These are phyloP conservation scores for Pseudochirops corinnae DNA, from an alignment of 2,797 vertebrate species.

Conservation along the genomic window DNA sequence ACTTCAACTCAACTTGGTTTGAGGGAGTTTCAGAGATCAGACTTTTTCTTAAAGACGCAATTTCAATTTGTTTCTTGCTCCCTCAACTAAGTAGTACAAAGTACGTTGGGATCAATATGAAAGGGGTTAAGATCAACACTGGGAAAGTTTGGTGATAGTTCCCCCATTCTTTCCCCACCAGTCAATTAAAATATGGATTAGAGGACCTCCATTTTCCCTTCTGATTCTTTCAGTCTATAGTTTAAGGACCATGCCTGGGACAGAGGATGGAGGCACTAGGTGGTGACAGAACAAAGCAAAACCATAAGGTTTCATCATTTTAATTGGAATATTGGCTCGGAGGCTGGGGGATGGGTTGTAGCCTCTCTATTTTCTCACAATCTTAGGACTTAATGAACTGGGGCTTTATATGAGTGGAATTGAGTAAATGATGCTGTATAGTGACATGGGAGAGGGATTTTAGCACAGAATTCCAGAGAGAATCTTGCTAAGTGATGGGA, in stretches of 20 bases:
- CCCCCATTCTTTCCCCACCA: not conserved
- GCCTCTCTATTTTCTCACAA: not conserved
- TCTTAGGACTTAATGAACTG: not conserved
- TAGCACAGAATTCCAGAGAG: not conserved
- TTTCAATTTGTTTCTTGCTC: constrained; percentile 57
- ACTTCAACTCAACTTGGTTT: constrained; percentile 46
- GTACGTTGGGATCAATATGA: not conserved
- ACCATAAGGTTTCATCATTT: not conserved
- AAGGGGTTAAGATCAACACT: not conserved
- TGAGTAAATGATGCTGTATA: not conserved
- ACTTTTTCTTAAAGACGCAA: not conserved
- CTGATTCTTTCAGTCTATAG: not conserved
- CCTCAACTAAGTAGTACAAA: constrained; percentile 36
- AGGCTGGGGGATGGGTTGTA: not conserved
- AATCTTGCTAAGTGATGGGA: not conserved
- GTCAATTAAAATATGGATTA: not conserved
- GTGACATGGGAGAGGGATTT: not conserved
- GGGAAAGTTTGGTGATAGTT: not conserved
- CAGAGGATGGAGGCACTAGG: constrained; percentile 15
- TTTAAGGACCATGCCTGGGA: not conserved
- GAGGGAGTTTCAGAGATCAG: constrained; percentile 42
- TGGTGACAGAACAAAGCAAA: not conserved
- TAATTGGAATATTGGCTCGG: constrained; percentile 3
- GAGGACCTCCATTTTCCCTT: not conserved
- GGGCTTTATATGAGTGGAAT: not conserved